Evolutionary conservation across 2,888 invertebrate genomes (phyloP).

Genomic region (Tetrapedia diversipes): DNA sequence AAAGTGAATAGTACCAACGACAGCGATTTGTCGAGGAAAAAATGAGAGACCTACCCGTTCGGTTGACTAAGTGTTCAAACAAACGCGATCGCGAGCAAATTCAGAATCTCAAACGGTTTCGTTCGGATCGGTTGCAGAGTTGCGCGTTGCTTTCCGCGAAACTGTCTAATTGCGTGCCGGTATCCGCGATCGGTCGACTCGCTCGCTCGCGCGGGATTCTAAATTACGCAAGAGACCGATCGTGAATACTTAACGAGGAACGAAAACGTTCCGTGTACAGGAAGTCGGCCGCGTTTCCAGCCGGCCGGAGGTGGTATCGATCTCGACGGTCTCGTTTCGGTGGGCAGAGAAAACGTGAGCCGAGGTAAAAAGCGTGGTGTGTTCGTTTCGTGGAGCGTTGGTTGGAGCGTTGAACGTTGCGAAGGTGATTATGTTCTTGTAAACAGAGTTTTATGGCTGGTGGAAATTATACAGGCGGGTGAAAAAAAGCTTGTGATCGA

Average conservation of each 20-base stretch:
- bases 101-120: constrained; percentile 69
- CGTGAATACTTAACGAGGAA: constrained; percentile 47
- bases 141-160: constrained; percentile 42
- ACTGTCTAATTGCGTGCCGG: constrained; percentile 45
- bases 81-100: constrained; percentile 68
- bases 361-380: neutral
- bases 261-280: constrained; percentile 40
- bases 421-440: neutral
- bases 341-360: neutral
- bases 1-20: too few species aligned
- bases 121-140: constrained; percentile 33
- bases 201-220: constrained; percentile 18
- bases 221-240: constrained; percentile 39
- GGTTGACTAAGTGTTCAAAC: too few species aligned
- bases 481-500: too few species aligned
- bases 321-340: constrained; percentile 26
- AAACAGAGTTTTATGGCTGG: neutral
- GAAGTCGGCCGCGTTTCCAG: constrained; percentile 41
- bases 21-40: too few species aligned
- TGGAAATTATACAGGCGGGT: neutral
- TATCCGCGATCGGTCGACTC: too few species aligned
- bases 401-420: neutral
- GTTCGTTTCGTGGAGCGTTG: neutral
- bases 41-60: too few species aligned
- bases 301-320: constrained; percentile 27